phyloP scores from a whole-genome alignment of 2,113 vertebrate genomes.

The Noctilio leporinus region DNA sequence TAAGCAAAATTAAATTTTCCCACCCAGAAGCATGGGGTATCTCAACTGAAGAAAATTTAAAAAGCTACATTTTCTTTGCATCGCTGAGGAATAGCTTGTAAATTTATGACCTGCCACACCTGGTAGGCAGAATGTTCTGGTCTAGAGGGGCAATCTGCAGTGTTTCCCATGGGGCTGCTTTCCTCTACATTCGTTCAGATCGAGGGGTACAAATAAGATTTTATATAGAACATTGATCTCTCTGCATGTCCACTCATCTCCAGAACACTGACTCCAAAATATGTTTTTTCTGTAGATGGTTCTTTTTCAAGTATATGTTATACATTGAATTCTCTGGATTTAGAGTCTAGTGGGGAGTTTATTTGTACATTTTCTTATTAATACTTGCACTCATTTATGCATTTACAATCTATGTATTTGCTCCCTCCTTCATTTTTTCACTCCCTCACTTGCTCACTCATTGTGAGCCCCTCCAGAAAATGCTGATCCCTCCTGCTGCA shows the following conservation, averaged over 20 bases:
- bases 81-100: neutral
- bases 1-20: neutral
- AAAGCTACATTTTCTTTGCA: neutral
- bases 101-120: neutral
- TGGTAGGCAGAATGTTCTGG: neutral
- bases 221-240: neutral
- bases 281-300: neutral
- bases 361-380: neutral
- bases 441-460: too few species aligned
- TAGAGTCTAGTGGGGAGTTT: neutral
- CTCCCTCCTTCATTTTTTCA: neutral
- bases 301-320: neutral
- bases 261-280: neutral
- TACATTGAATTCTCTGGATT: neutral
- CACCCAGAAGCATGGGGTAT: neutral
- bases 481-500: neutral
- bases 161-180: neutral
- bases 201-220: neutral
- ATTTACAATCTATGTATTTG: neutral
- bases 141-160: neutral
- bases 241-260: neutral
- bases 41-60: neutral
- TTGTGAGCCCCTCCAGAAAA: neutral
- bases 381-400: neutral
- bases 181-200: neutral